These are phyloP conservation scores for Eunapius fragilis DNA, from an alignment of 37 sponge, comb jelly and placozoan species.

Conservation along the genomic window DNA sequence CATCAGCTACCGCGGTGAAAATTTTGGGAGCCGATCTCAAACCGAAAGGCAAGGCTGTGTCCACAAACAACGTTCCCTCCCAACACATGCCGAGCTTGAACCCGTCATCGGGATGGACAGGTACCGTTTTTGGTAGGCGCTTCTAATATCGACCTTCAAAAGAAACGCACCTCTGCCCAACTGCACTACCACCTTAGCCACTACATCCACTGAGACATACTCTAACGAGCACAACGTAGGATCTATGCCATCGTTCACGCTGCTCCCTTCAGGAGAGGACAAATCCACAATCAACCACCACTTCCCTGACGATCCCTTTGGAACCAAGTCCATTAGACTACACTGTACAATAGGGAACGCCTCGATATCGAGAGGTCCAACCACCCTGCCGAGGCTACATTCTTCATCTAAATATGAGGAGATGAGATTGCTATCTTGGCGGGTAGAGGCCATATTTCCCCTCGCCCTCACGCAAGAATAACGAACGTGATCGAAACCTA, in stretches of 20 bases:
- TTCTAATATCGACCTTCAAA: background rate
- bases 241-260: background rate
- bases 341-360: background rate
- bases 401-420: background rate
- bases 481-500: background rate
- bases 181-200: background rate
- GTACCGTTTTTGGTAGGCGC: background rate
- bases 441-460: slow-evolving; percentile 1
- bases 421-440: background rate
- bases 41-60: slow-evolving; percentile 6
- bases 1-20: background rate
- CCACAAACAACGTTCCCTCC: background rate
- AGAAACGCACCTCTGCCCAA: background rate
- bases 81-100: slow-evolving; percentile 1
- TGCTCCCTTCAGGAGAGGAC: slow-evolving; percentile 10
- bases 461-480: background rate
- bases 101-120: slow-evolving; percentile 3
- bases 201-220: background rate
- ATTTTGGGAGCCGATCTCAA: slow-evolving; percentile 11
- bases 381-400: slow-evolving; percentile 3
- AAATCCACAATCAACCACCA: slow-evolving; percentile 6
- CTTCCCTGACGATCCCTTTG: slow-evolving; percentile 11
- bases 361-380: background rate
- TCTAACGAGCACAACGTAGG: background rate
- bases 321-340: background rate